Evolutionary conservation across 2,888 invertebrate genomes (phyloP), one percentile per base, ranked within the genome.

Genomic region (Argyresthia goedartella): DNA sequence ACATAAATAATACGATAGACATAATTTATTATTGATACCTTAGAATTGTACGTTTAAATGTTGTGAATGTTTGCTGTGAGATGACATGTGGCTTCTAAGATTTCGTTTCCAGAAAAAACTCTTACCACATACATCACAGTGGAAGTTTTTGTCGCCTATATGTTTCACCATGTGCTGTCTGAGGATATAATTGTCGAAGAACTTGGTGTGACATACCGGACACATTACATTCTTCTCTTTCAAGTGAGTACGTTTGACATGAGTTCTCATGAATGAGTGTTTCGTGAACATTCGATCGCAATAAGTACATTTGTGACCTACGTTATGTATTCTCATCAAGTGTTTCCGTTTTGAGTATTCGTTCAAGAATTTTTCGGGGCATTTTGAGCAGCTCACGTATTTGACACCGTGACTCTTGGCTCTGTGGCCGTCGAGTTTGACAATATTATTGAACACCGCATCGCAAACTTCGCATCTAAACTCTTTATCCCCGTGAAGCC

Each of bases 31-130:
- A 35, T 8, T 35, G 8, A 36, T 13, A 8, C 7, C 25, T 34
- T 50, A 50, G 25, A 50, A 50, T 41, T 50, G 50, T 42, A 50
- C 50, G 13, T 50, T 33, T 8, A 50, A n/a, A 41, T 41, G 13
- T n/a, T 41, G 50, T 14, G n/a, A 42, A 42, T 51, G 42, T 46
- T 57, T 59, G 46, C 57, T 53, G 48, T 53, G 55, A 1, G 52
- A 52, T 11, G 51, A 77, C 58, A 86, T 74, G 58, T 90, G 90
- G 0, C 79, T 79, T 33, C 79, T 81, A 45, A 90, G 67, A 59
- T 89, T 88, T 53, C 88, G 89, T 57, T 86, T 86, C 57, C 88
- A 86, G n/a, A 81, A 72, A 54, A 88, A 84, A 59, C 81, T 81
- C 52, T 84, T 86, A 0, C 85, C 82, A 57, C 89, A 89, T 2